phyloP scores from a whole-genome alignment of 2,888 invertebrate genomes.

The Microchrysa polita region DNA sequence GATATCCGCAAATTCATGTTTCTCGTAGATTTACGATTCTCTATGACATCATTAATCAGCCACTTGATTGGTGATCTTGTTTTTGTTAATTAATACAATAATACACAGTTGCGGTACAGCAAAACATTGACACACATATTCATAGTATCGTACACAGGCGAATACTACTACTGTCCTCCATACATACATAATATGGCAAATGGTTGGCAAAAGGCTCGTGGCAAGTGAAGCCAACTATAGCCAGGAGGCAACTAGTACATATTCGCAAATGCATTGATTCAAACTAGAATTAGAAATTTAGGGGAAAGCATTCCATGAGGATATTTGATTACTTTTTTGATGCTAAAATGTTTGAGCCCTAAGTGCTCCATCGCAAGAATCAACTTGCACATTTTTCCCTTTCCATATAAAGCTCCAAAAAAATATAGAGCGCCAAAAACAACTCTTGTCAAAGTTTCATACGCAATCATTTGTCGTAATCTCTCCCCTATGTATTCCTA shows the following conservation, averaged over 20 bases:
- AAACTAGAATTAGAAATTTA: constrained; percentile 4
- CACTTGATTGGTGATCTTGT: constrained; percentile 65
- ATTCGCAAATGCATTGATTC: neutral
- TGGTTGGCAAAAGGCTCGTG: neutral
- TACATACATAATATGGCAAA: neutral
- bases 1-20: constrained; percentile 50
- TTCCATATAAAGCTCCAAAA: too few relatives aligned
- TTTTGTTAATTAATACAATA: constrained; percentile 66
- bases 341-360: too few relatives aligned
- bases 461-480: neutral
- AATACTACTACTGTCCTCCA: neutral
- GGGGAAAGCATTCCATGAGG: neutral
- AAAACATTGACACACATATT: constrained; percentile 34
- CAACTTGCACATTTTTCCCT: too few relatives aligned
- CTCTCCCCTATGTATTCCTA: neutral
- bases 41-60: constrained; percentile 65
- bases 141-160: neutral
- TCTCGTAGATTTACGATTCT: constrained; percentile 62
- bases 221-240: constrained; percentile 34
- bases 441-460: too few relatives aligned
- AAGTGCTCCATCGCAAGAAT: too few relatives aligned
- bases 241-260: constrained; percentile 29
- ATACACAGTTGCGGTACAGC: constrained; percentile 52
- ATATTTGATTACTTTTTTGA: too few relatives aligned
- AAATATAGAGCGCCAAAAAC: too few relatives aligned